Conservation (phyloP, 2,113 vertebrate genomes). For the Pelusios castaneus region DNA sequence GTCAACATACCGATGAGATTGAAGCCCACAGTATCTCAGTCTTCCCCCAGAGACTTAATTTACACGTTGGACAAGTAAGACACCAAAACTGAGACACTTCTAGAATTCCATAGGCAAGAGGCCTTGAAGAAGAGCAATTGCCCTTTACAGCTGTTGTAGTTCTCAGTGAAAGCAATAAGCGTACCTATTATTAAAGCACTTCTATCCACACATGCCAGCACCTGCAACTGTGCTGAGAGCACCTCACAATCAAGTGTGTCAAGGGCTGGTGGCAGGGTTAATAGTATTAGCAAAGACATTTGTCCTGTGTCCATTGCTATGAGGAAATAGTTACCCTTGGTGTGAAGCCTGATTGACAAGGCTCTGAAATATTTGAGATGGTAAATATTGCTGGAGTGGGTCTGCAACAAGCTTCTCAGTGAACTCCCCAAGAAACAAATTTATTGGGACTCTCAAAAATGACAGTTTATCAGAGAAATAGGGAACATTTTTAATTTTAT, state of each 20-base stretch:
- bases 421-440: background rate
- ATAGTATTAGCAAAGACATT: background rate
- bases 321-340: background rate
- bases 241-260: background rate
- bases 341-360: background rate
- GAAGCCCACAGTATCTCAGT: background rate
- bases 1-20: background rate
- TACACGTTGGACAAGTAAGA: background rate
- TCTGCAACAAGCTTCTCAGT: background rate
- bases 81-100: background rate
- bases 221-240: fast-evolving
- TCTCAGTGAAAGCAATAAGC: background rate
- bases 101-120: background rate
- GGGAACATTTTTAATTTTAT: background rate
- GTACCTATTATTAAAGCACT: background rate
- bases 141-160: fast-evolving
- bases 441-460: background rate
- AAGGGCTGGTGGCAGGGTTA: background rate
- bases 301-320: background rate
- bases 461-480: background rate
- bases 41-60: background rate
- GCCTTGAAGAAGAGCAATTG: background rate
- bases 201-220: background rate
- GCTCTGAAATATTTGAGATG: background rate
- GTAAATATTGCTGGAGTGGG: background rate